phyloP scores from a whole-genome alignment of 2,113 vertebrate genomes.

The Aegithalos caudatus region DNA sequence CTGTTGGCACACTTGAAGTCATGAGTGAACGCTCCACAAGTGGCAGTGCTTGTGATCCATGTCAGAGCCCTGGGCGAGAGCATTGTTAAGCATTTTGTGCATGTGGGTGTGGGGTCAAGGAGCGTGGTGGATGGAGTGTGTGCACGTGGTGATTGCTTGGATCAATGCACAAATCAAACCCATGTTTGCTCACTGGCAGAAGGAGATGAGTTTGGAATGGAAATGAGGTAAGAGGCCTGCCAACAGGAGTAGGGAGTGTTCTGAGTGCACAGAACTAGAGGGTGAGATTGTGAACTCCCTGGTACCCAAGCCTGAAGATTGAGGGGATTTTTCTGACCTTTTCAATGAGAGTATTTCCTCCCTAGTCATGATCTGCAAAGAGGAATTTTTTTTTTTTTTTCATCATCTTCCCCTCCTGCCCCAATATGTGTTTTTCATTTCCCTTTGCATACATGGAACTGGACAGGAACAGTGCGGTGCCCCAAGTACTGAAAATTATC shows the following conservation, averaged over 20 bases:
- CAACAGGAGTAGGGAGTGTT: background rate
- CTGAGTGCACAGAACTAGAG: background rate
- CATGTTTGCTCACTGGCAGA: background rate
- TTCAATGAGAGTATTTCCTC: background rate
- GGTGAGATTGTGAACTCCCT: background rate
- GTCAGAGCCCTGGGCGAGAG: background rate
- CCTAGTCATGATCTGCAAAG: background rate
- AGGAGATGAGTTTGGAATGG: background rate
- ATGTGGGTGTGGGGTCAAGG: background rate
- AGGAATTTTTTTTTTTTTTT: background rate
- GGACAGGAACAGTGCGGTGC: background rate
- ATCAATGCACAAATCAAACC: background rate
- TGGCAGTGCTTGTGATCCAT: background rate
- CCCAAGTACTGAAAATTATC: background rate
- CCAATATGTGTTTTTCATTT: background rate
- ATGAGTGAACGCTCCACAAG: accelerated
- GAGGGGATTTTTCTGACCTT: background rate
- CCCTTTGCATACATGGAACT: background rate
- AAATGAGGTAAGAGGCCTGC: background rate
- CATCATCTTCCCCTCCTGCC: accelerated
- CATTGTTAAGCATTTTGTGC: background rate
- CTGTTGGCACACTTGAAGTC: background rate
- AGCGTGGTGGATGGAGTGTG: background rate
- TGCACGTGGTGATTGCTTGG: background rate
- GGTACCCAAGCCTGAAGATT: background rate